Evolutionary conservation across 2,113 vertebrate species (phyloP), one percentile per base, ranked within the genome.

Genomic region (Solea senegalensis): DNA sequence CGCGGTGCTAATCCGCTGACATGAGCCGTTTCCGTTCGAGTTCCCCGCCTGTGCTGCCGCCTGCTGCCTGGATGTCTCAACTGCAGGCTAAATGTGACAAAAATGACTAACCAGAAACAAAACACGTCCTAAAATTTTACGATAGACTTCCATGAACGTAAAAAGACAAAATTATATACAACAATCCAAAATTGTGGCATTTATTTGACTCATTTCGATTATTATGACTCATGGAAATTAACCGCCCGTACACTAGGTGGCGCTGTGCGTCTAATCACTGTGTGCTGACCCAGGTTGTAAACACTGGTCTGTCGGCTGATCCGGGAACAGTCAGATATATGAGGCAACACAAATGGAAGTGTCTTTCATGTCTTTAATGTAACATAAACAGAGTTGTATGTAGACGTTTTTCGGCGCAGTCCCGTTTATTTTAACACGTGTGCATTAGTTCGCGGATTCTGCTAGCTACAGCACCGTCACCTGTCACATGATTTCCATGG

Each of bases 41-140:
- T 9, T 13, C 8, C 13, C 7, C 12, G 16, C n/a, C 52, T 67
- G n/a, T 76, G 13, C 70, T 59, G 76, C 86, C 88, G 0, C 76
- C 88, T 86, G 58, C 15, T 21, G 88, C 0, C 54, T 2, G 51
- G 78, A 34, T 16, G 63, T 39, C 15, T 9, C 1, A n/a, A 54
- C 65, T 65, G n/a, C 55, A 1, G 16, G 12, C 16, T 45, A 2
- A 7, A 16, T 12, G 45, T 48, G 14, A 12, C 11, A 12, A 21
- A 21, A 21, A 21, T 21, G 4, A 48, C 12, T 14, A 34, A 34
- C 1, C 21, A 1, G 34, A 34, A 34, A 34, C 34, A 34, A 34
- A 34, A 34, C 34, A 34, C 5, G 3, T 3, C 34, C 34, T 34
- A 34, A 34, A 34, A 34, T 34, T 34, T 1, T 34, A 34, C 5